Conservation (phyloP, 2,888 invertebrate species). For the Mythimna ferrago region DNA sequence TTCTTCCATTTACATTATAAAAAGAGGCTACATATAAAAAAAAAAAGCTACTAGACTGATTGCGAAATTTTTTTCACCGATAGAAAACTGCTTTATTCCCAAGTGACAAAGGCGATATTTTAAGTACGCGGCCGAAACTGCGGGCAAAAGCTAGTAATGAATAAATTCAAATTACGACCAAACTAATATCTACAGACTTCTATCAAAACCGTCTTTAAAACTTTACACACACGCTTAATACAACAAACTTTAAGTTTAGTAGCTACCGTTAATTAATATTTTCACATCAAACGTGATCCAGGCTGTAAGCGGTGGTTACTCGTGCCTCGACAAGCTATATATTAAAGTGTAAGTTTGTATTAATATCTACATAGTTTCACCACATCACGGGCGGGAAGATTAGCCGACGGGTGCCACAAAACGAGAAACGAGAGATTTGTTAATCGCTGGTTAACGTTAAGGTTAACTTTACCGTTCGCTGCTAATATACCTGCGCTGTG, state of each 20-base stretch:
- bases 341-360: conserved; percentile 68
- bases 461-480: neutral
- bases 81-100: no score
- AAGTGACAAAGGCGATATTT: no score
- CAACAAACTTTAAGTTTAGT: conserved; percentile 23
- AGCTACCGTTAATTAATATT: conserved; percentile 53
- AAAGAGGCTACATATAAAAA: no score
- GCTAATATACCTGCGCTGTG: neutral
- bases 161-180: neutral
- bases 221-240: conserved; percentile 11
- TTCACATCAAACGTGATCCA: conserved; percentile 52
- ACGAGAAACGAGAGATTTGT: neutral
- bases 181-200: neutral
- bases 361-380: conserved; percentile 74
- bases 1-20: no score
- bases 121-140: no score
- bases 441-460: conserved; percentile 22
- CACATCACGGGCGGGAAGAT: conserved; percentile 65
- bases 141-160: no score
- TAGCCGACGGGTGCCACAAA: conserved; percentile 41
- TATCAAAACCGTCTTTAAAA: conserved; percentile 2
- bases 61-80: no score
- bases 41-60: no score
- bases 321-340: conserved; percentile 53
- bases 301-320: conserved; percentile 44